Evolutionary conservation across 1,140 invertebrate species (phyloP).

Genomic region (Eubasilissa regina): DNA sequence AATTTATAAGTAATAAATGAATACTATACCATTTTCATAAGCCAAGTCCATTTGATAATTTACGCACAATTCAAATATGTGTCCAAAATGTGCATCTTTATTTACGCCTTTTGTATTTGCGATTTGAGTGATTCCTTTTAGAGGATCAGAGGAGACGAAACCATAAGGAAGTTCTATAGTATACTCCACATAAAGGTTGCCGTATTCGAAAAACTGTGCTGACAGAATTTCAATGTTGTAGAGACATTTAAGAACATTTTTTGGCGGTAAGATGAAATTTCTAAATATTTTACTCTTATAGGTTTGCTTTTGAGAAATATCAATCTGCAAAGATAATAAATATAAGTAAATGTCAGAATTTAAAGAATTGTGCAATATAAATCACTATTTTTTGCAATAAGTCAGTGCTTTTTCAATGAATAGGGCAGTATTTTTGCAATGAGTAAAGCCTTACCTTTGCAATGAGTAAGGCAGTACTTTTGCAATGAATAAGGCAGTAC

Average conservation of each 20-base stretch:
- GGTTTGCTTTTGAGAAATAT: constrained; percentile 33
- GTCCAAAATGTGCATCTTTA: constrained; percentile 49
- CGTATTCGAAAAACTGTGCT: constrained; percentile 65
- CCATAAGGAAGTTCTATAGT: constrained; percentile 64
- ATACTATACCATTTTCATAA: constrained; percentile 21
- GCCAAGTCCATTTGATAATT: constrained; percentile 45
- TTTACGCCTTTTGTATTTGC: constrained; percentile 62
- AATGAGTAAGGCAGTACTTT: too few species aligned
- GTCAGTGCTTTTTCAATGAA: too few species aligned
- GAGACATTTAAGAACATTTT: constrained; percentile 61
- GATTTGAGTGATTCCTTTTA: constrained; percentile 50
- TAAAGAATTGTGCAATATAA: background rate
- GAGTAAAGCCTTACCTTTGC: too few species aligned
- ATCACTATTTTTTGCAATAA: background rate
- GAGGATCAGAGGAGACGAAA: constrained; percentile 32
- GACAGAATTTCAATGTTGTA: constrained; percentile 66
- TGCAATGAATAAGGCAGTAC: too few species aligned
- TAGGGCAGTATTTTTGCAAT: too few species aligned
- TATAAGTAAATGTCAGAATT: background rate
- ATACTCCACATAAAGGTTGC: constrained; percentile 68
- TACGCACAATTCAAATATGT: constrained; percentile 50
- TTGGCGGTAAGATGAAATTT: constrained; percentile 63
- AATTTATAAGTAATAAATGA: too few species aligned
- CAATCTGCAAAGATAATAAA: constrained; percentile 37
- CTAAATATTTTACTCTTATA: constrained; percentile 60